A percentile compares a stretch with the other conserved stretches of the same genome.
Conservation (phyloP, 2,797 vertebrate genomes). For the Semotilus atromaculatus region DNA sequence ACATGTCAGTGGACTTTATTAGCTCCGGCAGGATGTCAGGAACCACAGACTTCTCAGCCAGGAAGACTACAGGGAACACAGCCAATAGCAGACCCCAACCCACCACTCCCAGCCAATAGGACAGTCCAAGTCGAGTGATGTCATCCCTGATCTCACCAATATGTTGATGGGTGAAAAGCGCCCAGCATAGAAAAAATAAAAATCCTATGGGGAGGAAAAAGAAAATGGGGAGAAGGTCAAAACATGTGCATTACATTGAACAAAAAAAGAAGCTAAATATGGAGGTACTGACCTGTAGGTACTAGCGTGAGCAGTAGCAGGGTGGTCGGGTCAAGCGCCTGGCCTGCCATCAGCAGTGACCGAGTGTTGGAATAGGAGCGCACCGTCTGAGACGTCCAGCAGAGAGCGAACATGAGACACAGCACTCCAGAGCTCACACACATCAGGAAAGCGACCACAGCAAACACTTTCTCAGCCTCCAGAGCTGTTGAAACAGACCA, state of each 20-base stretch:
- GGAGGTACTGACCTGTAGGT: conserved; percentile 73
- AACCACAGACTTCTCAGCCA: conserved; percentile 71
- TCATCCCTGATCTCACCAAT: conserved; percentile 69
- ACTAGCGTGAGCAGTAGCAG: conserved; percentile 77
- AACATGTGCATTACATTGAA: not conserved
- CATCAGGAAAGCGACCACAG: conserved; percentile 77
- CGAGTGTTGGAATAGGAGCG: conserved; percentile 81
- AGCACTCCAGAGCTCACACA: conserved; percentile 74
- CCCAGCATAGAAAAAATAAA: conserved; percentile 82
- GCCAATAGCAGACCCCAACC: conserved; percentile 74
- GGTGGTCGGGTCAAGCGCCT: conserved; percentile 78
- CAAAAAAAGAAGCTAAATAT: conserved; percentile 1
- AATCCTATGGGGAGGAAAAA: conserved; percentile 70
- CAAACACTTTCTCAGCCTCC: conserved; percentile 77
- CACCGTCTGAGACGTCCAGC: conserved; percentile 78
- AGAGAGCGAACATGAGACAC: conserved; percentile 80
- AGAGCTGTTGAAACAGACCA: conserved; percentile 60
- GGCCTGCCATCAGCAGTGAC: conserved; percentile 76
- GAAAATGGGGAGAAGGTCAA: not conserved
- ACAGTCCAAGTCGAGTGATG: conserved; percentile 71
- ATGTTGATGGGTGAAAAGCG: conserved; percentile 79
- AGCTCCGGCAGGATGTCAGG: conserved; percentile 74
- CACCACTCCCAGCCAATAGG: conserved; percentile 75
- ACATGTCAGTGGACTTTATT: conserved; percentile 63
- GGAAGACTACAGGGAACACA: conserved; percentile 63